phyloP scores from a whole-genome alignment of 1,140 invertebrate genomes.

The Sinella curviseta region DNA sequence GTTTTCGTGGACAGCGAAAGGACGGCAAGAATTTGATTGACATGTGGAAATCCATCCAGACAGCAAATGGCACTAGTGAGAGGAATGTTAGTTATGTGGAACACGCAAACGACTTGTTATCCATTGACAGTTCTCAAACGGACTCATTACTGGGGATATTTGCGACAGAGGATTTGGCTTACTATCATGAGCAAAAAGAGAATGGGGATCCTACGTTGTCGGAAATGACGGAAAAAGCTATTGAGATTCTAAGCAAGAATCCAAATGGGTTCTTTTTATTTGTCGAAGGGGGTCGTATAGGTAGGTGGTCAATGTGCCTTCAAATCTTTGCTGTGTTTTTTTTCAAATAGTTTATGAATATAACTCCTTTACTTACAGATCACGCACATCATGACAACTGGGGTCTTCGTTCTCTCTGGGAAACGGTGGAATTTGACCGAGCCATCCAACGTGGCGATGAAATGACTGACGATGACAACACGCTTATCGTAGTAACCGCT shows the following conservation, averaged over 20 bases:
- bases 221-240: constrained; percentile 59
- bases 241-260: constrained; percentile 56
- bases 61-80: constrained; percentile 58
- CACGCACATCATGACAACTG: constrained; percentile 80
- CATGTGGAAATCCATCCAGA: constrained; percentile 55
- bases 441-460: constrained; percentile 64
- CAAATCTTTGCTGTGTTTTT: not conserved
- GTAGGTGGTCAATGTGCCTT: not conserved
- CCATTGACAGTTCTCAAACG: constrained; percentile 52
- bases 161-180: constrained; percentile 45
- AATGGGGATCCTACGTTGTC: constrained; percentile 55
- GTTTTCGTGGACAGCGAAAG: constrained; percentile 43
- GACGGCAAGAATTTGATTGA: constrained; percentile 53
- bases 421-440: constrained; percentile 61
- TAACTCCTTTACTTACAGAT: constrained; percentile 61
- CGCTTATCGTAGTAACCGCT: constrained; percentile 74
- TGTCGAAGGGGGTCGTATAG: constrained; percentile 56
- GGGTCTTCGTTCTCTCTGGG: constrained; percentile 66
- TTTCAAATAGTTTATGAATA: not conserved
- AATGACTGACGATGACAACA: constrained; percentile 69
- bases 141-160: constrained; percentile 52
- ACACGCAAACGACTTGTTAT: constrained; percentile 37
- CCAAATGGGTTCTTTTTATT: constrained; percentile 59
- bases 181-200: constrained; percentile 36
- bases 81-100: constrained; percentile 41